Percentiles rank a stretch among this genome's conserved stretches.
These are phyloP conservation scores for Osmerus mordax DNA, from an alignment of 2,113 vertebrate species.

Conservation along the genomic window DNA sequence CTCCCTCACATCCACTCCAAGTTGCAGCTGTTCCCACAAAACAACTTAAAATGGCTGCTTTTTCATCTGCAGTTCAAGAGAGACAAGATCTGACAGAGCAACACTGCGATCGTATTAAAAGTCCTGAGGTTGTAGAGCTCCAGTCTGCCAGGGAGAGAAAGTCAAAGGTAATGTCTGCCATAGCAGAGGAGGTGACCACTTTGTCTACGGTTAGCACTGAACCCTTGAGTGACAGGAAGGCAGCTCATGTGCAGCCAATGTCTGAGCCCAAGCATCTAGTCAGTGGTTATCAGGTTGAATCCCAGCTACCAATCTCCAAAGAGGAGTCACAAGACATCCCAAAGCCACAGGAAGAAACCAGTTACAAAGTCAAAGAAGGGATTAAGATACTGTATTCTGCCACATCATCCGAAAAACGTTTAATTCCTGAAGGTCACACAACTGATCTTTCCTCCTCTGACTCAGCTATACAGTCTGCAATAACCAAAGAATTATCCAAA, in stretches of 20 bases:
- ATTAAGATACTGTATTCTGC: constrained; percentile 72
- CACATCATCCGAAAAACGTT: constrained; percentile 62
- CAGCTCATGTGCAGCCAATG: constrained; percentile 42
- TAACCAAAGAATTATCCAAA: constrained; percentile 49
- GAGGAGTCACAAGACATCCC: constrained; percentile 66
- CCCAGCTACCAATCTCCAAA: constrained; percentile 66
- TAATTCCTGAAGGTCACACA: constrained; percentile 66
- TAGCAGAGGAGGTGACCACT: constrained; percentile 68
- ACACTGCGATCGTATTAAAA: constrained; percentile 71
- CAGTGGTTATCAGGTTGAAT: constrained; percentile 68
- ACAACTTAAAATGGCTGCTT: constrained; percentile 66
- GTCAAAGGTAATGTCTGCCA: constrained; percentile 62
- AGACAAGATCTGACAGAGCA: constrained; percentile 74
- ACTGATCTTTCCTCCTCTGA: constrained; percentile 56
- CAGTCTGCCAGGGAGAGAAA: constrained; percentile 53
- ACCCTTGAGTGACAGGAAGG: constrained; percentile 41
- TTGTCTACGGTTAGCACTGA: constrained; percentile 63
- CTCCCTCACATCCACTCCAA: constrained; percentile 46
- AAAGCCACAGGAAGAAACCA: constrained; percentile 57
- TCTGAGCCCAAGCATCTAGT: constrained; percentile 67
- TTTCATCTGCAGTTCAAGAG: constrained; percentile 73
- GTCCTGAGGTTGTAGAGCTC: constrained; percentile 63
- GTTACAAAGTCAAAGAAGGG: constrained; percentile 72
- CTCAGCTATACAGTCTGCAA: constrained; percentile 46
- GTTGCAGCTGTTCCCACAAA: constrained; percentile 58